Percentiles rank a stretch among this genome's conserved stretches.
These are phyloP conservation scores for Chaitophorus viminalis DNA, from an alignment of 2,888 invertebrate genomes.

Conservation along the genomic window DNA sequence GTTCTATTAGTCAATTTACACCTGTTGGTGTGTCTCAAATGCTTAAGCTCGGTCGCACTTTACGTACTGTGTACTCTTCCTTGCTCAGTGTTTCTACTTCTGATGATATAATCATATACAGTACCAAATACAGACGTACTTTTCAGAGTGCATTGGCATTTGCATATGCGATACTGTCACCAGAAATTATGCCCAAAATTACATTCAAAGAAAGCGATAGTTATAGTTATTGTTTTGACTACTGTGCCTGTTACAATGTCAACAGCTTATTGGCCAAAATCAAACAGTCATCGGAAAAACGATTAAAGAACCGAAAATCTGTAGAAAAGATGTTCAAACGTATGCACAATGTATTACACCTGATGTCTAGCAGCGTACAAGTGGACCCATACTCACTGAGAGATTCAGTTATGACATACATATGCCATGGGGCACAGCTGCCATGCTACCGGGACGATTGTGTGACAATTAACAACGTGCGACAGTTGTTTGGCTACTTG, in stretches of 20 bases:
- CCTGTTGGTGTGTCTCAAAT: conserved; percentile 75
- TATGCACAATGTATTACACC: conserved; percentile 75
- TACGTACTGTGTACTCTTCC: conserved; percentile 70
- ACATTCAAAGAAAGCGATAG: conserved; percentile 81
- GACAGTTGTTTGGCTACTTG: conserved; percentile 80
- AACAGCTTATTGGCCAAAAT: conserved; percentile 71
- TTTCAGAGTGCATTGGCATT: conserved; percentile 89
- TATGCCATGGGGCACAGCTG: conserved; percentile 84
- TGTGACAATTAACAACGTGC: conserved; percentile 78
- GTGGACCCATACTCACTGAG: conserved; percentile 78
- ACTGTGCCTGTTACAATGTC: conserved; percentile 82
- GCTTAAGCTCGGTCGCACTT: conserved; percentile 78
- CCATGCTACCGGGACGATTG: conserved; percentile 75
- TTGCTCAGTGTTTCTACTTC: conserved; percentile 74
- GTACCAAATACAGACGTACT: conserved; percentile 88
- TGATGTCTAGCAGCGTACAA: conserved; percentile 72
- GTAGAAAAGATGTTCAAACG: conserved; percentile 77
- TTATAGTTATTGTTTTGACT: conserved; percentile 85
- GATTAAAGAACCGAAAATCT: conserved; percentile 79
- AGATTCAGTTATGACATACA: conserved; percentile 84
- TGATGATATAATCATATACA: conserved; percentile 76
- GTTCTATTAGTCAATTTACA: conserved; percentile 87
- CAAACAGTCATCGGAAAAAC: conserved; percentile 72
- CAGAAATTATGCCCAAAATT: conserved; percentile 70
- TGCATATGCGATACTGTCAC: conserved; percentile 77